These are phyloP conservation scores for Porites evermanni DNA, from an alignment of 92 coral and sea anemone species.

Conservation along the genomic window DNA sequence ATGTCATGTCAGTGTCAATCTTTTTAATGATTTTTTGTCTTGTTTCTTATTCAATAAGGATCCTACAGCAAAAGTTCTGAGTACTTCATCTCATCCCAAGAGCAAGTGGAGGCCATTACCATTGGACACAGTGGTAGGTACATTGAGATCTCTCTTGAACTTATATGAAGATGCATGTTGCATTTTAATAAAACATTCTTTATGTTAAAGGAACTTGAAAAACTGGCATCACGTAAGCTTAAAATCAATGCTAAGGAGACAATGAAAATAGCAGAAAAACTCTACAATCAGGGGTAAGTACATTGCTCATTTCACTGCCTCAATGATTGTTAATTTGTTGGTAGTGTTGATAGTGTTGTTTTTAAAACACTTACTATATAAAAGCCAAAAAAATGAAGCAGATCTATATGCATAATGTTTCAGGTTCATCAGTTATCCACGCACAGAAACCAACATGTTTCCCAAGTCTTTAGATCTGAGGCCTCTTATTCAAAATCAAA, in stretches of 20 bases:
- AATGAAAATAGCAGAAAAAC: conserved; percentile 98
- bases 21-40: neutral
- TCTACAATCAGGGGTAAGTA: conserved; percentile 90
- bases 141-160: neutral
- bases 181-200: neutral
- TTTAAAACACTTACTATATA: neutral
- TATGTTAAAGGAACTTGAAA: conserved; percentile 85
- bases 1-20: neutral
- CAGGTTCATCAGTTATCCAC: conserved; percentile 96
- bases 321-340: neutral
- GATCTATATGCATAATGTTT: neutral
- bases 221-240: conserved; percentile 92
- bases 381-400: no score
- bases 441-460: conserved; percentile 97
- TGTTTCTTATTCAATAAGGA: conserved; percentile 42
- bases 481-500: conserved; percentile 86
- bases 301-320: neutral
- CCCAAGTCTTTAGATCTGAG: conserved; percentile 87
- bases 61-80: conserved; percentile 87
- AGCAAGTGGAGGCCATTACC: conserved; percentile 98
- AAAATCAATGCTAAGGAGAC: conserved; percentile 95
- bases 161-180: neutral
- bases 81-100: conserved; percentile 92
- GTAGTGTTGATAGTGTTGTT: neutral
- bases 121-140: conserved; percentile 92